Percentiles rank a stretch among this genome's conserved stretches.
Conservation (phyloP, 2,888 invertebrate species). For the Cepaea hortensis region DNA sequence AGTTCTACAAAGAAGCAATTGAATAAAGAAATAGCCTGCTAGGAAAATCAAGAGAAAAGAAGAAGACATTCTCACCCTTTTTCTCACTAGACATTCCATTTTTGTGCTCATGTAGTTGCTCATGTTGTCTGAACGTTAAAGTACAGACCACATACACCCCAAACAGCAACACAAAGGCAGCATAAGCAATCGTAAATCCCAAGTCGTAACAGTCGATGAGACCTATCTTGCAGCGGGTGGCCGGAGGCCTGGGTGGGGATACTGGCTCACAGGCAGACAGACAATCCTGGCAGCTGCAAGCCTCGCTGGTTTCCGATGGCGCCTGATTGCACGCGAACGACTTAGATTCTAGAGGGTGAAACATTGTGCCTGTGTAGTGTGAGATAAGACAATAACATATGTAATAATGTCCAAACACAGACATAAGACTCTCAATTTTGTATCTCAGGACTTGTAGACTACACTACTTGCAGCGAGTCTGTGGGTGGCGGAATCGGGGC, state of each 20-base stretch:
- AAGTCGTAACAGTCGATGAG: constrained; percentile 87
- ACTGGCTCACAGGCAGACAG: constrained; percentile 85
- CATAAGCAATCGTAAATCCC: constrained; percentile 86
- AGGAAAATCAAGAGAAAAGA: not conserved
- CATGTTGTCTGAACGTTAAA: not conserved
- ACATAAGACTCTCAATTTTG: not conserved
- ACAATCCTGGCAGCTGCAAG: constrained; percentile 31
- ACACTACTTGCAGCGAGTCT: not conserved
- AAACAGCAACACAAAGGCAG: constrained; percentile 85
- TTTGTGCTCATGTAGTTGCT: not conserved
- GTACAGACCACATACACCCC: constrained; percentile 65
- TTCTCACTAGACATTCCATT: not conserved
- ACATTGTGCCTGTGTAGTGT: not conserved
- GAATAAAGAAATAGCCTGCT: no score
- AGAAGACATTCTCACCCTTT: not conserved
- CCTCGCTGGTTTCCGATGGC: not conserved
- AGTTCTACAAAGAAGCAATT: no score
- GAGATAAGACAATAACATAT: not conserved
- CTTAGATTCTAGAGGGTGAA: not conserved
- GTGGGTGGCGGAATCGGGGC: no score
- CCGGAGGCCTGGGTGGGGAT: constrained; percentile 83
- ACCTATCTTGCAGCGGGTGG: constrained; percentile 76
- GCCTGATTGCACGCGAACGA: not conserved
- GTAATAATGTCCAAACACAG: not conserved
- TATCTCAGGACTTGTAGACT: not conserved